Percentiles rank a stretch among this genome's conserved stretches.
phyloP scores from a whole-genome alignment of 2,797 vertebrate genomes.

The Rhabdophis nuchalis region DNA sequence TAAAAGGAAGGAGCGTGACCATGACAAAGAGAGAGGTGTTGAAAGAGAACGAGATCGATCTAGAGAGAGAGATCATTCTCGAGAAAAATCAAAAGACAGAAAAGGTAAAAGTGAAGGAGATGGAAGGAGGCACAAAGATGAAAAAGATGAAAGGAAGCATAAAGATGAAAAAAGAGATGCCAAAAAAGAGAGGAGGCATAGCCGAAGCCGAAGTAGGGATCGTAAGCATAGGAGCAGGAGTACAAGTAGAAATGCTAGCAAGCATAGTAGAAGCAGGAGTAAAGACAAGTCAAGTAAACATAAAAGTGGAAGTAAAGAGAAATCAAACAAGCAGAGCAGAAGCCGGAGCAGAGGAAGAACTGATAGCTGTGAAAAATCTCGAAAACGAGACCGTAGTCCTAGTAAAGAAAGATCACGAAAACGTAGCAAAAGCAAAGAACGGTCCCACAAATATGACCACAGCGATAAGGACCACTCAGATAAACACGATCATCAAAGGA shows the following conservation, averaged over 20 bases:
- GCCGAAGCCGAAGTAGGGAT: constrained; percentile 82
- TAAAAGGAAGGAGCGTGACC: constrained; percentile 86
- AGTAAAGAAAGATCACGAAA: constrained; percentile 81
- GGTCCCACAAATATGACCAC: constrained; percentile 82
- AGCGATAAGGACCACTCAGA: constrained; percentile 82
- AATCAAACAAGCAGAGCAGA: constrained; percentile 73
- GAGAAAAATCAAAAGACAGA: constrained; percentile 79
- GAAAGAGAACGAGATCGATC: constrained; percentile 76
- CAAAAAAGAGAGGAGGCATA: constrained; percentile 84
- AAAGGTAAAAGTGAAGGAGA: constrained; percentile 76
- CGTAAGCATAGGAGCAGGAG: constrained; percentile 83
- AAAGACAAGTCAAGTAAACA: constrained; percentile 77
- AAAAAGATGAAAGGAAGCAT: constrained; percentile 76
- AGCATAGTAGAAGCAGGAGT: constrained; percentile 76
- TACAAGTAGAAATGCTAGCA: constrained; percentile 81
- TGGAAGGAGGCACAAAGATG: constrained; percentile 75
- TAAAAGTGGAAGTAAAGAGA: constrained; percentile 76
- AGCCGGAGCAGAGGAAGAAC: constrained; percentile 77
- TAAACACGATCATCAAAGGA: constrained; percentile 78
- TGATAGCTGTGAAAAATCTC: constrained; percentile 81
- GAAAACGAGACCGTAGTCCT: constrained; percentile 82
- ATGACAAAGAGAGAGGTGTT: constrained; percentile 83
- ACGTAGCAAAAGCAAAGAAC: constrained; percentile 77
- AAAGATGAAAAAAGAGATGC: constrained; percentile 81
- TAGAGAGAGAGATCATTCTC: constrained; percentile 71